Evolutionary conservation across 2,888 invertebrate species (phyloP).

Genomic region (Rhagium mordax): DNA sequence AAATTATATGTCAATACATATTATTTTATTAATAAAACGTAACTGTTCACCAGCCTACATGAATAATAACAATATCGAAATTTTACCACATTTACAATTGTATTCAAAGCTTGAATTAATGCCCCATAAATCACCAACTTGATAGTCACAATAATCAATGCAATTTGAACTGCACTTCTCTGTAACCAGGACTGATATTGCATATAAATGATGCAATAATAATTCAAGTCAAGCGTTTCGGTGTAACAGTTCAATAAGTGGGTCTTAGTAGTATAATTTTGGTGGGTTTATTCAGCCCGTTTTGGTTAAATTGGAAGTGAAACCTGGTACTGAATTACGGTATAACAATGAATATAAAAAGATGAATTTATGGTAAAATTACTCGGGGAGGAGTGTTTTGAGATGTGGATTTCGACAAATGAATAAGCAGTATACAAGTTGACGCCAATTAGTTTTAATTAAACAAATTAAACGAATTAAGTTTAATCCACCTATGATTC

Average conservation of each 20-base stretch:
- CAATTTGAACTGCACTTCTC: constrained; percentile 33
- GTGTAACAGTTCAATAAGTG: constrained; percentile 16
- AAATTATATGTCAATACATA: not conserved
- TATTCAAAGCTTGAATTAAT: constrained; percentile 23
- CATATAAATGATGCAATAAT: constrained; percentile 37
- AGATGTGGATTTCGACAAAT: too few species aligned
- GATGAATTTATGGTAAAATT: not conserved
- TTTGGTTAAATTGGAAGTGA: constrained; percentile 19
- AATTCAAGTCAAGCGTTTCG: constrained; percentile 28
- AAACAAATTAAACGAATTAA: too few species aligned
- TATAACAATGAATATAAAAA: not conserved
- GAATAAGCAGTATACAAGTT: too few species aligned
- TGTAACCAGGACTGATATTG: constrained; percentile 24
- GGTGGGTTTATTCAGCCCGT: constrained; percentile 13
- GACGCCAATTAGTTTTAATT: too few species aligned
- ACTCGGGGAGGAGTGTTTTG: too few species aligned
- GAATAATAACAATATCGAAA: constrained; percentile 19
- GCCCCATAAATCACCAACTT: constrained; percentile 27
- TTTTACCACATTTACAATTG: constrained; percentile 30
- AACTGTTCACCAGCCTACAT: not conserved
- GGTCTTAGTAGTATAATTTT: constrained; percentile 21
- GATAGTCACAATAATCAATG: constrained; percentile 33
- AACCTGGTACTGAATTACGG: not conserved
- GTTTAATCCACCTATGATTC: too few species aligned
- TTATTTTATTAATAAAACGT: not conserved